Evolutionary conservation across 2,888 invertebrate species (phyloP), one percentile per base, ranked within the genome.

Genomic region (Andrena dorsata): DNA sequence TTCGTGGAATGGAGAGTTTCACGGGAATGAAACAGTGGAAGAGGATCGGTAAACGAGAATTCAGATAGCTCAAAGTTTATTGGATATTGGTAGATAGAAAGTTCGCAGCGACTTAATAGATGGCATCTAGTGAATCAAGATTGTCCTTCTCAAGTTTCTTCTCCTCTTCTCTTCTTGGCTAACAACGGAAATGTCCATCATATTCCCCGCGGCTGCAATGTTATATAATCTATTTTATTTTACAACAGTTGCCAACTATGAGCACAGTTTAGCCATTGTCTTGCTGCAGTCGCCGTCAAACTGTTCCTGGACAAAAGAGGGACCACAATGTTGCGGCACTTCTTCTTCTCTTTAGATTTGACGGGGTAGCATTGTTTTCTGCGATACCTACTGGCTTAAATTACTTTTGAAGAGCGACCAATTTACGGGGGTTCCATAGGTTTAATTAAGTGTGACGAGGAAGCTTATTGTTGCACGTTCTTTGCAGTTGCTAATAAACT

Each of bases 391-490:
- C 16, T 26, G 70, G 16, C 70, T 69, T 28, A 35, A 61, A 70
- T 60, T 76, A 41, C 63, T 2, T 7, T 28, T 30, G 51, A 41
- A 71, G 51, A 53, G 26, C 51, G 61, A 16, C 53, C 47, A 76
- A 76, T 70, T 63, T 70, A 41, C 53, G 35, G 41, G 7, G 41
- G 41, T 51, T 76, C 30, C 28, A 6, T 58, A 56, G 70, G 20
- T 60, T 70, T 70, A 70, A 70, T 70, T 70, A 70, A 70, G 70
- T 60, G 58, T 20, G 47, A 70, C 58, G 58, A 30, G 47, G 41
- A 10, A 28, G 41, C 35, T 47, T 58, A 60, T 41, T 28, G 58
- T 30, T 58, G 41, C 58, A 1, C 4, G 20, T 70, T 56, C 58
- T 47, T 70, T 47, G 10, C n/a, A 32, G 28, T 4, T 28, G 13